These are phyloP conservation scores for Sarcophaga bullata DNA, from an alignment of 1,140 invertebrate genomes.

Conservation along the genomic window DNA sequence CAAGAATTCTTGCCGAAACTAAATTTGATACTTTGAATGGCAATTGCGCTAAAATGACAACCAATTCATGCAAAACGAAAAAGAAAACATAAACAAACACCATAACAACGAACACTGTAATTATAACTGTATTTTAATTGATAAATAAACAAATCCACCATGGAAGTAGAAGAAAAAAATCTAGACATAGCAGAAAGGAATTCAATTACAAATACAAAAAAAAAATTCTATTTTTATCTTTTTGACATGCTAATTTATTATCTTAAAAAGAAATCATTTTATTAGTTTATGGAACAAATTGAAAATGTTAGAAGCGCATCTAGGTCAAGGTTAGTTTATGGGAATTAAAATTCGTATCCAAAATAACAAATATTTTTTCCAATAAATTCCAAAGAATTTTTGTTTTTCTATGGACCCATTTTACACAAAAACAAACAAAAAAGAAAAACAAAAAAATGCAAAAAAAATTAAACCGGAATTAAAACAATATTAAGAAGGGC, in stretches of 20 bases:
- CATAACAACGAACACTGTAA: background rate
- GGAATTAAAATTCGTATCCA: background rate
- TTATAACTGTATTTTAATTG: background rate
- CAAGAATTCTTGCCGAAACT: background rate
- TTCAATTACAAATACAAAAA: no score
- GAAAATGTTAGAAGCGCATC: background rate
- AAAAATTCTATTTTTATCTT: no score
- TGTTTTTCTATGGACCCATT: background rate
- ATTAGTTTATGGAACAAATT: background rate
- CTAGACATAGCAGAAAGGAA: background rate
- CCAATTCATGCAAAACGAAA: background rate
- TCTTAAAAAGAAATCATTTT: background rate
- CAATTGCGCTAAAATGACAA: conserved; percentile 35
- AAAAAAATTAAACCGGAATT: background rate
- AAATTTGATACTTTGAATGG: conserved; percentile 39
- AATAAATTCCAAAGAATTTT: conserved; percentile 5
- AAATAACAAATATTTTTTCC: conserved; percentile 24
- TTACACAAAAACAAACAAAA: no score
- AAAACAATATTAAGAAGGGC: background rate
- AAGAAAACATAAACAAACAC: conserved; percentile 23
- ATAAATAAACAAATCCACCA: background rate
- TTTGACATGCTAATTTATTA: background rate
- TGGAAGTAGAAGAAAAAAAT: background rate
- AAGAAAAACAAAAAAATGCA: no score
- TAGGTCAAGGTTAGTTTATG: conserved; percentile 28